Conservation (phyloP, 2,797 vertebrate species). For the Arctocebus calabarensis region DNA sequence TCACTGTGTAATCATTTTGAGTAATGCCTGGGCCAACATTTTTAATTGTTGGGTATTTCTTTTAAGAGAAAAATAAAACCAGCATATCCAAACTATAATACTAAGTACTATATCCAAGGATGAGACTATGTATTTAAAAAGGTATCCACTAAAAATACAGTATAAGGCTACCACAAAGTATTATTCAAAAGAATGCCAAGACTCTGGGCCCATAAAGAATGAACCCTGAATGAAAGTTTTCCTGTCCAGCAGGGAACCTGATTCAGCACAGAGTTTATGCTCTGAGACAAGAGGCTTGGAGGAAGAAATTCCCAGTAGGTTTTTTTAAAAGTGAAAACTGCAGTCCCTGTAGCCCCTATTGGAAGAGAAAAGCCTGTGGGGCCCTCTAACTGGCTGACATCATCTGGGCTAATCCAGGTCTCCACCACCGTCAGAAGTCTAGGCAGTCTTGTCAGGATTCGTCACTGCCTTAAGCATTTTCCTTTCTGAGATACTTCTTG, state of each 20-base stretch:
- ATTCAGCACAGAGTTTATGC: not conserved
- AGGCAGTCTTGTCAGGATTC: not conserved
- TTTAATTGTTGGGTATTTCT: not conserved
- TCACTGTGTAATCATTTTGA: not conserved
- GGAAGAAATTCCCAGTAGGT: not conserved
- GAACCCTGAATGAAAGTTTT: not conserved
- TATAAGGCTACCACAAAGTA: not conserved
- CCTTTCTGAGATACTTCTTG: not conserved
- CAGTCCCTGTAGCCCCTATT: not conserved
- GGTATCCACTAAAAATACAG: not conserved
- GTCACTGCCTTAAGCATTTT: not conserved
- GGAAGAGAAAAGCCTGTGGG: not conserved
- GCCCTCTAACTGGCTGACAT: not conserved
- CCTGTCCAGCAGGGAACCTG: not conserved
- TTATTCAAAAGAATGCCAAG: slow-evolving; percentile 25
- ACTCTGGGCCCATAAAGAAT: not conserved
- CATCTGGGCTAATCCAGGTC: not conserved
- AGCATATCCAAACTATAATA: not conserved
- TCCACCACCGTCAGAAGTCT: not conserved
- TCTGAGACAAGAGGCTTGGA: not conserved
- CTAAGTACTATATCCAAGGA: not conserved
- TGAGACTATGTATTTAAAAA: slow-evolving; percentile 32
- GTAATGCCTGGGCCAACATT: not conserved
- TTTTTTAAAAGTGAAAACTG: slow-evolving; percentile 4
- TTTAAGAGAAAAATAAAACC: slow-evolving; percentile 46